These are phyloP conservation scores for Stratiomys singularior DNA, from an alignment of 2,888 invertebrate genomes.

Conservation along the genomic window DNA sequence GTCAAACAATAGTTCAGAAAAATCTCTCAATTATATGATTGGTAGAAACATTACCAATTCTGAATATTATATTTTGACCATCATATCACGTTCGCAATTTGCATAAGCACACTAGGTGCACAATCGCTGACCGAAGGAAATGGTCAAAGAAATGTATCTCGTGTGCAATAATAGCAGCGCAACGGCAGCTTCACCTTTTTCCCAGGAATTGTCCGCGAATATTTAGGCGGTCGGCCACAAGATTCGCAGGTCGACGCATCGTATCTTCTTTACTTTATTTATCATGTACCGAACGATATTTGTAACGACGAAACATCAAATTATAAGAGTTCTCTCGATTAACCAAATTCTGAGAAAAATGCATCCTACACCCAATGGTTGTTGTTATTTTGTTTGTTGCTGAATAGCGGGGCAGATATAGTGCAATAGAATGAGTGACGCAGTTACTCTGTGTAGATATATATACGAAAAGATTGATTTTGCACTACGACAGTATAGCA, in stretches of 20 bases:
- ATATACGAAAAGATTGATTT: no score
- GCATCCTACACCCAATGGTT: conserved; percentile 54
- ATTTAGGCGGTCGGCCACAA: conserved; percentile 47
- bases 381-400: conserved; percentile 28
- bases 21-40: no score
- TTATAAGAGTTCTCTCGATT: conserved; percentile 53
- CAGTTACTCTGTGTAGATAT: not conserved
- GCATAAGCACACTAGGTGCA: no score
- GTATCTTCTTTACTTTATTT: conserved; percentile 47
- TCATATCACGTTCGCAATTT: no score
- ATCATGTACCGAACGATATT: conserved; percentile 40
- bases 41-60: no score
- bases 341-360: conserved; percentile 65
- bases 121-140: not conserved
- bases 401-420: not conserved
- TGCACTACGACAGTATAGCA: no score
- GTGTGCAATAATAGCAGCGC: conserved; percentile 42
- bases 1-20: no score
- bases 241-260: conserved; percentile 50
- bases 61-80: no score
- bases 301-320: conserved; percentile 46
- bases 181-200: conserved; percentile 42
- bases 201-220: conserved; percentile 48
- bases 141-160: not conserved
- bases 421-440: conserved; percentile 27